These are phyloP conservation scores for Volucella inflata DNA, from an alignment of 2,888 invertebrate species.

Conservation along the genomic window DNA sequence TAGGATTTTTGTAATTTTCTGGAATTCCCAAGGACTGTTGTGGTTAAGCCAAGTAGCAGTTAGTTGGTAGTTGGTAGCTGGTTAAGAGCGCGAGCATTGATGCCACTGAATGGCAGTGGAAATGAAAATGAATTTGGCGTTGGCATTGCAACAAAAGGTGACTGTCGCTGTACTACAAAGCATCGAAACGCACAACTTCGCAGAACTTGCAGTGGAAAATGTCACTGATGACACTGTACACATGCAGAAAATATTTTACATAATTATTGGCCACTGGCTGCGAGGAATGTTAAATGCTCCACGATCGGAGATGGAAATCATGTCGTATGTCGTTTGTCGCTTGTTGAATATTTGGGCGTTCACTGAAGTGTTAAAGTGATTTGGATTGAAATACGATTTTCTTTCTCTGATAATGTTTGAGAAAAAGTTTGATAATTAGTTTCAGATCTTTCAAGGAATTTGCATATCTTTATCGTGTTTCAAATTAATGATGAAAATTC, in stretches of 20 bases:
- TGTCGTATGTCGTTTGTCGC: slow-evolving; percentile 56
- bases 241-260: slow-evolving; percentile 75
- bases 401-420: neutral
- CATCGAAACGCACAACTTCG: slow-evolving; percentile 33
- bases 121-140: slow-evolving; percentile 52
- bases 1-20: slow-evolving; percentile 74
- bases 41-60: slow-evolving; percentile 24
- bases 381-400: neutral
- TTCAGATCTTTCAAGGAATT: no score
- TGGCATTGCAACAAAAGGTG: slow-evolving; percentile 49
- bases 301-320: slow-evolving; percentile 73
- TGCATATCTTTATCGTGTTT: no score
- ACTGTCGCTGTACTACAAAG: slow-evolving; percentile 45
- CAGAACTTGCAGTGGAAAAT: slow-evolving; percentile 60
- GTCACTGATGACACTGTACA: slow-evolving; percentile 74
- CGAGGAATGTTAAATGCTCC: slow-evolving; percentile 72
- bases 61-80: slow-evolving; percentile 14
- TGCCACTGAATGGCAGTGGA: slow-evolving; percentile 41
- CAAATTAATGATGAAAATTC: no score
- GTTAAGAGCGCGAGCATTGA: neutral
- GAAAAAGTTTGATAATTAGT: neutral
- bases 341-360: slow-evolving; percentile 23
- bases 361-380: neutral
- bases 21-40: slow-evolving; percentile 67
- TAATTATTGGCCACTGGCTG: slow-evolving; percentile 74